Conservation (phyloP, 2,888 invertebrate genomes). For the Acanthosepion lycidas region DNA sequence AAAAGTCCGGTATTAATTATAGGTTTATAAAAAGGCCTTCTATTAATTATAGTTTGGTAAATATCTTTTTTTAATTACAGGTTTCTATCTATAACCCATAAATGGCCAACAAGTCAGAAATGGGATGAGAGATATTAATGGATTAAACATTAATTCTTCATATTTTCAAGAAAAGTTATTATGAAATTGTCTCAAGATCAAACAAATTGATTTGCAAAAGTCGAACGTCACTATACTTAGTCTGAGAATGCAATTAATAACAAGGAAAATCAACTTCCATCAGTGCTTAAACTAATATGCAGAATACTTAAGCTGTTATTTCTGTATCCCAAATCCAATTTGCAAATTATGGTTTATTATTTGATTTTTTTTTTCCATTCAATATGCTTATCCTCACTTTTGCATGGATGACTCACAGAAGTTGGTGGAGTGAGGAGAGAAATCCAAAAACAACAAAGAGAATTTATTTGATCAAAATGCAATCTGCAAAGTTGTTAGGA, state of each 20-base stretch:
- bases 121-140: no score
- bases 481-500: not conserved
- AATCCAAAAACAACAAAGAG: not conserved
- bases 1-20: no score
- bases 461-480: slow-evolving; percentile 7
- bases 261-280: not conserved
- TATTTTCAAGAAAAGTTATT: no score
- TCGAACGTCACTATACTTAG: not conserved
- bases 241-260: not conserved
- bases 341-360: not conserved
- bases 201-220: no score
- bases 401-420: not conserved
- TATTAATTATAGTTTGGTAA: no score
- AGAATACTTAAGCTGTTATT: not conserved
- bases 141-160: no score
- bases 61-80: no score
- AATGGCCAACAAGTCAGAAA: no score
- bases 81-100: no score
- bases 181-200: no score
- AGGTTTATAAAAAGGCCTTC: no score
- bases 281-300: not conserved
- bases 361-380: not conserved
- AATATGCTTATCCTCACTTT: not conserved
- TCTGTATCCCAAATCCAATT: not conserved
- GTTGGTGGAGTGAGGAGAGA: not conserved